Evolutionary conservation across 2,888 invertebrate genomes (phyloP).

Genomic region (Halictus quadricinctus): DNA sequence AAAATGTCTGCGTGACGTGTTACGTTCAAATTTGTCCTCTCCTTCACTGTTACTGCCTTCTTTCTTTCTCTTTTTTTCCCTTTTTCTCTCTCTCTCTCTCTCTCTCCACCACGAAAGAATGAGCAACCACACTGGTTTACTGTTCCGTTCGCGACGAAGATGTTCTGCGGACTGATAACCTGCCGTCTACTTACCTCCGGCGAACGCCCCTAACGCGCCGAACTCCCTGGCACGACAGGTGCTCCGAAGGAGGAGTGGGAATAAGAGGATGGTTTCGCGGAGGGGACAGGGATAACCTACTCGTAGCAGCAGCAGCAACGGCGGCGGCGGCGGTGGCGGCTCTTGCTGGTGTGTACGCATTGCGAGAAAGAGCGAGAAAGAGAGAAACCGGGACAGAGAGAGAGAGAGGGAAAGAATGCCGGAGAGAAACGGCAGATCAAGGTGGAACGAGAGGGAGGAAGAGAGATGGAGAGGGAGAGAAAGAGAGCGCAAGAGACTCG

Average conservation of each 20-base stretch:
- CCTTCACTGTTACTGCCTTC: conserved; percentile 41
- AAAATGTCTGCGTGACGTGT: conserved; percentile 30
- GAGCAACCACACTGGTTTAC: conserved; percentile 64
- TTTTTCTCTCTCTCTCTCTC: conserved; percentile 18
- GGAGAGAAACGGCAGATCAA: conserved; percentile 18
- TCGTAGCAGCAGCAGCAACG: conserved; percentile 43
- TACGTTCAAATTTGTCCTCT: conserved; percentile 58
- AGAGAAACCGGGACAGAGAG: conserved; percentile 34
- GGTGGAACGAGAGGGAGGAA: conserved; percentile 29
- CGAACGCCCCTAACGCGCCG: conserved; percentile 76
- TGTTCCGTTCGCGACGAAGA: conserved; percentile 80
- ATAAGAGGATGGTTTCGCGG: conserved; percentile 72
- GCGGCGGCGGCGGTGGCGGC: conserved; percentile 52
- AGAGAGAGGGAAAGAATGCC: conserved; percentile 43
- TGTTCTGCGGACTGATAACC: conserved; percentile 82
- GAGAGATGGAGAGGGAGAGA: conserved; percentile 21
- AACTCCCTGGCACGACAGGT: conserved; percentile 78
- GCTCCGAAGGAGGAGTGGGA: conserved; percentile 76
- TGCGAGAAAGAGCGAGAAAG: conserved; percentile 42
- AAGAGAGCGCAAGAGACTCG: conserved; percentile 4
- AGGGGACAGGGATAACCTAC: conserved; percentile 70
- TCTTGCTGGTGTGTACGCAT: conserved; percentile 53
- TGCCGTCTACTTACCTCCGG: conserved; percentile 81
- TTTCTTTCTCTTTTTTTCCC: conserved; percentile 35
- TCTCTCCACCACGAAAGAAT: conserved; percentile 59